A percentile compares a stretch with the other conserved stretches of the same genome.
phyloP scores from a whole-genome alignment of 37 sponge, comb jelly and placozoan genomes.

The Ianthella basta region DNA sequence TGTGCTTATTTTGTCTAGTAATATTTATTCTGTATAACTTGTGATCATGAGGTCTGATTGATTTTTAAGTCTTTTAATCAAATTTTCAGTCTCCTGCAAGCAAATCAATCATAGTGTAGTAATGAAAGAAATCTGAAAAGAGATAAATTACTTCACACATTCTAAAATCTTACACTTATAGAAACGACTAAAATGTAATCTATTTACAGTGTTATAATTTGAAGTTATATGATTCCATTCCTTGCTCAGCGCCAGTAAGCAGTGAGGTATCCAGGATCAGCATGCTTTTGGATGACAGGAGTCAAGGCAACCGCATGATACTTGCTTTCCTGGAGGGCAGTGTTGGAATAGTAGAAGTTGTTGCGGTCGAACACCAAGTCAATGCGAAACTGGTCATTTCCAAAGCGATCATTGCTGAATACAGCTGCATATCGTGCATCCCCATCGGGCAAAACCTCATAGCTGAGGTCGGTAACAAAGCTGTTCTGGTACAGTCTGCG shows the following conservation, averaged over 20 bases:
- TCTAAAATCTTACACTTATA: too few species aligned
- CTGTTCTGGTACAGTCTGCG: background rate
- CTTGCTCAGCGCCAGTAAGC: background rate
- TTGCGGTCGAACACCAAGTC: background rate
- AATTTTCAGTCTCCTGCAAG: too few species aligned
- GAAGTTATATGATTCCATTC: background rate
- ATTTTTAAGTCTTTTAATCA: too few species aligned
- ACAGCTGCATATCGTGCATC: background rate
- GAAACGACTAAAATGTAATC: too few species aligned
- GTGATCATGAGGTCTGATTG: too few species aligned
- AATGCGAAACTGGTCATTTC: background rate
- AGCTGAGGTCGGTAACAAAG: conserved; percentile 11
- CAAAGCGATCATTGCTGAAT: background rate
- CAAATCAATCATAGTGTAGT: too few species aligned
- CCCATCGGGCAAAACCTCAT: background rate
- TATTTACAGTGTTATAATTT: background rate
- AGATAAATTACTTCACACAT: too few species aligned
- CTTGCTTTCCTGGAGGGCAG: too few species aligned
- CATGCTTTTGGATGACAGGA: background rate
- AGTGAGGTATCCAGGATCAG: background rate
- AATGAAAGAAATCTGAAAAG: too few species aligned
- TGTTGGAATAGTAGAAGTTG: background rate
- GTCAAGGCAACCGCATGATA: conserved; percentile 4
- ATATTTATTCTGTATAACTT: too few species aligned
- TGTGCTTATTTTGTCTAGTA: too few species aligned